Percentiles rank a stretch among this genome's conserved stretches.
phyloP scores from a whole-genome alignment of 2,797 vertebrate genomes.

The Bovichtus diacanthus region DNA sequence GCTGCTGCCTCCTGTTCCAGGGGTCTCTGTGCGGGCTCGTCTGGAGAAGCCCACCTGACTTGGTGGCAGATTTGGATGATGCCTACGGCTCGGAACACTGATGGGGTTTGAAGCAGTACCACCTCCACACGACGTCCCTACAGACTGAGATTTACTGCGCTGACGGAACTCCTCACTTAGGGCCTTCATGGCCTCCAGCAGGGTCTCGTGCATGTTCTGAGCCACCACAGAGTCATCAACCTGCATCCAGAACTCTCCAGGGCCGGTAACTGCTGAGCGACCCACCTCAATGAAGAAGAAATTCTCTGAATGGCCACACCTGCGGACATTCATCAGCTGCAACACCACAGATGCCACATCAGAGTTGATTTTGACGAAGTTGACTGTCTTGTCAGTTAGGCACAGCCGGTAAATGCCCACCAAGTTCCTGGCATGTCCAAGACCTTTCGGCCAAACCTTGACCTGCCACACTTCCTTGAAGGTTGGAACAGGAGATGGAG shows the following conservation, averaged over 20 bases:
- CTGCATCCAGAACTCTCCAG: constrained; percentile 89
- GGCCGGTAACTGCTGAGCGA: constrained; percentile 85
- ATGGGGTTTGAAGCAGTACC: constrained; percentile 88
- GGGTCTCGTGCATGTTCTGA: constrained; percentile 92
- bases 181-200: constrained; percentile 92
- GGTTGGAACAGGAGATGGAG: constrained; percentile 83
- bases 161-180: constrained; percentile 91
- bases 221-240: constrained; percentile 89
- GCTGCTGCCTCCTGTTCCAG: constrained; percentile 84
- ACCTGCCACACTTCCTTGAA: constrained; percentile 93
- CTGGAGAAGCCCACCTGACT: constrained; percentile 88
- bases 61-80: constrained; percentile 85
- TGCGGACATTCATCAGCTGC: constrained; percentile 90
- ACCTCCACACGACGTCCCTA: constrained; percentile 84
- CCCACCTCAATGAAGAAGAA: constrained; percentile 94
- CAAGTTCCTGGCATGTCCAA: constrained; percentile 88
- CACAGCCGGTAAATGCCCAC: constrained; percentile 90
- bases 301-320: constrained; percentile 90
- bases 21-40: constrained; percentile 84
- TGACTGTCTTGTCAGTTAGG: constrained; percentile 89
- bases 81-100: constrained; percentile 87
- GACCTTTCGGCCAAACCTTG: constrained; percentile 89
- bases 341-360: constrained; percentile 86
- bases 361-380: constrained; percentile 89
- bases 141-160: constrained; percentile 87